These are phyloP conservation scores for Aldrovandia affinis DNA, from an alignment of 2,797 vertebrate species.

Conservation along the genomic window DNA sequence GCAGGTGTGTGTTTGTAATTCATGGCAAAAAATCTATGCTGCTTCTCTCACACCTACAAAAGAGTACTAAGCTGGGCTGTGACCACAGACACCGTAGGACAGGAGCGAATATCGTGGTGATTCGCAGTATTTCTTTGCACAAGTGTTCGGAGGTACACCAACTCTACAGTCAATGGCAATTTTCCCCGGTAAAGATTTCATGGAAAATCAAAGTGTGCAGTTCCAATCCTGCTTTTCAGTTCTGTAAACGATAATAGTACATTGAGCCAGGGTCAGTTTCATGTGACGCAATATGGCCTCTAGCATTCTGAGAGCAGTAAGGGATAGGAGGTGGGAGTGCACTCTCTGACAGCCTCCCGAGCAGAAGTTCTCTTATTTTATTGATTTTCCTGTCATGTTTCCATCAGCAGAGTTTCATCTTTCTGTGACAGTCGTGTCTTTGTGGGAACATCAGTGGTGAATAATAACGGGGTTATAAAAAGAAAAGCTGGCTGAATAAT, in stretches of 20 bases:
- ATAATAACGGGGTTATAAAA: conserved; percentile 39
- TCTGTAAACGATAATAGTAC: not conserved
- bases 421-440: conserved; percentile 23
- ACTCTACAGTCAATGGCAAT: conserved; percentile 50
- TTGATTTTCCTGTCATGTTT: conserved; percentile 43
- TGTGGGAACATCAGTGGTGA: conserved; percentile 40
- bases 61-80: not conserved
- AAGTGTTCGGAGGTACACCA: conserved; percentile 41
- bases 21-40: not conserved
- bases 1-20: conserved; percentile 17
- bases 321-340: not conserved
- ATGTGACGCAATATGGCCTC: not conserved
- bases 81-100: not conserved
- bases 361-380: not conserved
- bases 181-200: conserved; percentile 9
- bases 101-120: not conserved
- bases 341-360: not conserved
- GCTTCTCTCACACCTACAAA: not conserved
- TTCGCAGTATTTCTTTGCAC: not conserved
- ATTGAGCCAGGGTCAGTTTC: not conserved
- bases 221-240: not conserved
- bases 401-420: conserved; percentile 37
- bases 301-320: not conserved
- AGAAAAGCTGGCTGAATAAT: conserved; percentile 42
- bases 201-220: not conserved